Evolutionary conservation across 2,888 invertebrate species (phyloP).

Genomic region (Periphyllus acericola): DNA sequence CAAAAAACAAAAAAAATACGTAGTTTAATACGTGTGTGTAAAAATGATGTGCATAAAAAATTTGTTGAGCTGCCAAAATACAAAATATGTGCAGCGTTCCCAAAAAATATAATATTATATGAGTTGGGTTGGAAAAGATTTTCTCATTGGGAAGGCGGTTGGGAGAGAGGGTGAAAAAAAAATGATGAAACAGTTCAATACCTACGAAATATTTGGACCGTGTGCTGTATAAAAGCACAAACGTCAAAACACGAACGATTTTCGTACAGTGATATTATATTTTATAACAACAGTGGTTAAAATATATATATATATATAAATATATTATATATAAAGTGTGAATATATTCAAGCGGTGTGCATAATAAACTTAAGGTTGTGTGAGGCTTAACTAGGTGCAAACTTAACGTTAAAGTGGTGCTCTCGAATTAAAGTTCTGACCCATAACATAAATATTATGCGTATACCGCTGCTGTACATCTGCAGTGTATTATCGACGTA

Average conservation of each 20-base stretch:
- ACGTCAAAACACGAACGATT: background rate
- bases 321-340: background rate
- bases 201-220: constrained; percentile 17
- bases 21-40: constrained; percentile 56
- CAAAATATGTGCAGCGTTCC: constrained; percentile 49
- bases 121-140: constrained; percentile 3
- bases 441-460: constrained; percentile 63
- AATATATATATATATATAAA: constrained; percentile 22
- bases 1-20: constrained; percentile 60
- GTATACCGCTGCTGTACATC: background rate
- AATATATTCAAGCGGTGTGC: constrained; percentile 54
- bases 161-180: background rate
- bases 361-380: constrained; percentile 10
- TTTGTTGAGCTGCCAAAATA: constrained; percentile 51
- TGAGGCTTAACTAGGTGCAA: constrained; percentile 34
- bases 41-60: constrained; percentile 51
- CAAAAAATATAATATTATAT: constrained; percentile 12
- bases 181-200: constrained; percentile 7
- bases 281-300: background rate
- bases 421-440: constrained; percentile 40
- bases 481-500: background rate
- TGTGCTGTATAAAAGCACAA: background rate
- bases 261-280: background rate
- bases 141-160: background rate
- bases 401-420: constrained; percentile 46